Percentiles rank a stretch among this genome's conserved stretches.
phyloP scores from a whole-genome alignment of 2,888 invertebrate genomes.

The Cyrtodaria siliqua region DNA sequence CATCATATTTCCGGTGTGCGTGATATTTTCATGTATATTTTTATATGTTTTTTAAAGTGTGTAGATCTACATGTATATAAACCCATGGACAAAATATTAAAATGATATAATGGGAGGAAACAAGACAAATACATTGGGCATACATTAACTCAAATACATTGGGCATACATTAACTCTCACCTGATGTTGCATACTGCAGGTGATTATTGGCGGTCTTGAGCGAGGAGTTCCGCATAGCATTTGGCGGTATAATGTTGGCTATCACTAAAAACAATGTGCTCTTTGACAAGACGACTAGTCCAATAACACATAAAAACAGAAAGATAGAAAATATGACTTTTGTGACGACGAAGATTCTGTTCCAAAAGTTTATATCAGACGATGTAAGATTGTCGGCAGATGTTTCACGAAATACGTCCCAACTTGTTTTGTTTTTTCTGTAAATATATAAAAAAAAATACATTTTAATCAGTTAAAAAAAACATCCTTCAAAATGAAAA shows the following conservation, averaged over 20 bases:
- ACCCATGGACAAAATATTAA: too few relatives aligned
- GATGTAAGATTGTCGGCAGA: conserved; percentile 60
- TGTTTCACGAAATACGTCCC: conserved; percentile 69
- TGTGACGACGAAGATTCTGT: conserved; percentile 65
- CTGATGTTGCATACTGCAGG: conserved; percentile 39
- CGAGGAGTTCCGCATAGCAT: conserved; percentile 25
- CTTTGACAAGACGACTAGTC: conserved; percentile 65
- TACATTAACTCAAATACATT: too few relatives aligned
- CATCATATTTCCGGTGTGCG: too few relatives aligned
- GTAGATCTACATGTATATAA: too few relatives aligned
- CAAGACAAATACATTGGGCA: too few relatives aligned
- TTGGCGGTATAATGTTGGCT: conserved; percentile 62
- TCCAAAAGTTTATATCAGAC: conserved; percentile 66
- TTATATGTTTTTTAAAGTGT: too few relatives aligned
- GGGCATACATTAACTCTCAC: too few relatives aligned
- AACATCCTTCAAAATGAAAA: too few relatives aligned
- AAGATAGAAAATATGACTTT: conserved; percentile 64
- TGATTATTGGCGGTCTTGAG: conserved; percentile 47
- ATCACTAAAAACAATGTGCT: conserved; percentile 67
- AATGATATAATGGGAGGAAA: too few relatives aligned
- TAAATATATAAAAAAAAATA: neutral
- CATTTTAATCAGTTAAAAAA: too few relatives aligned
- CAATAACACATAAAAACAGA: conserved; percentile 66
- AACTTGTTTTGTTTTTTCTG: conserved; percentile 23
- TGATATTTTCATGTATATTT: too few relatives aligned